Evolutionary conservation across 2,797 vertebrate genomes (phyloP).

Genomic region (Poecilia picta): DNA sequence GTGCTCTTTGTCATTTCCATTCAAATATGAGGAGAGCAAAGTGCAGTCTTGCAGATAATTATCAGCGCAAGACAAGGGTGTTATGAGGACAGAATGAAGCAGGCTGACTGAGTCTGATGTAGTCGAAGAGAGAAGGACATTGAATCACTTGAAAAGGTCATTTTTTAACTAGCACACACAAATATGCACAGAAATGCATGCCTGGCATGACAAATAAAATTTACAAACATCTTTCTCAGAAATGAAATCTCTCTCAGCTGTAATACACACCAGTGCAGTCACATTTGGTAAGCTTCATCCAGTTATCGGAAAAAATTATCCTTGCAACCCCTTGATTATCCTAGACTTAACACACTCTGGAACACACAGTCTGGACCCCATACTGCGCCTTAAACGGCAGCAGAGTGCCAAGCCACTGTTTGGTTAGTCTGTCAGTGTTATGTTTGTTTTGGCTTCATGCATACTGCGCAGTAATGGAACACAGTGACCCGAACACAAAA

Average conservation of each 20-base stretch:
- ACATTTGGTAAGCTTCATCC: slow-evolving; percentile 23
- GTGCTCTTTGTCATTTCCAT: slow-evolving; percentile 62
- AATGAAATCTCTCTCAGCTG: background rate
- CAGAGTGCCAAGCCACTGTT: slow-evolving; percentile 56
- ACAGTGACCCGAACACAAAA: slow-evolving; percentile 59
- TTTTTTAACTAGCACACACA: slow-evolving; percentile 17
- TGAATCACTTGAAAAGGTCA: slow-evolving; percentile 41
- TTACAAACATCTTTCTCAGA: background rate
- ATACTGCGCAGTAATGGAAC: slow-evolving; percentile 67
- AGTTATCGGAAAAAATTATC: slow-evolving; percentile 32
- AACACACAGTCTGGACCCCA: slow-evolving; percentile 26
- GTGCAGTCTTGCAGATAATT: slow-evolving; percentile 70
- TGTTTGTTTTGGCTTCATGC: slow-evolving; percentile 62
- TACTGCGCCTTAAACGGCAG: slow-evolving; percentile 59
- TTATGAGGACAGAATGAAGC: slow-evolving; percentile 58
- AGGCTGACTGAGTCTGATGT: slow-evolving; percentile 52
- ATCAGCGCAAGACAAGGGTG: slow-evolving; percentile 60
- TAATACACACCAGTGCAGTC: slow-evolving; percentile 1
- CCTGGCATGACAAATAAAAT: slow-evolving; percentile 8
- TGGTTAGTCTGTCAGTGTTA: slow-evolving; percentile 48
- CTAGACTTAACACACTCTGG: slow-evolving; percentile 10
- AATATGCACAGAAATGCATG: slow-evolving; percentile 19
- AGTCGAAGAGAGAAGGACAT: slow-evolving; percentile 51
- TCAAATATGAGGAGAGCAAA: slow-evolving; percentile 39
- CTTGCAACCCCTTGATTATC: slow-evolving; percentile 26